Evolutionary conservation across 2,797 vertebrate genomes (phyloP).

Genomic region (Danio aesculapii): DNA sequence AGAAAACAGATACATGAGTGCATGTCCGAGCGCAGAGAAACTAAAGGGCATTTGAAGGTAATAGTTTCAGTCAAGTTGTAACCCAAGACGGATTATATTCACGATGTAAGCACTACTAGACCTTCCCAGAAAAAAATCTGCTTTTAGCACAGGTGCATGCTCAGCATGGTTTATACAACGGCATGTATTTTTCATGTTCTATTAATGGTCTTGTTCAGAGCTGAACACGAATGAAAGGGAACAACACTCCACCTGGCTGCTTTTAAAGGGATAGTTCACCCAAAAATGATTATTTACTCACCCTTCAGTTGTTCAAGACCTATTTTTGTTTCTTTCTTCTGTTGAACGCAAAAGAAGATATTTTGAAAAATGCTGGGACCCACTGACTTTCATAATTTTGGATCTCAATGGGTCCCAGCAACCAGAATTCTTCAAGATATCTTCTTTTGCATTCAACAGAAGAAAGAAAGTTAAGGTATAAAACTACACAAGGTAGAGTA

Average conservation of each 20-base stretch:
- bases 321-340: too few species aligned
- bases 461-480: too few species aligned
- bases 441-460: too few species aligned
- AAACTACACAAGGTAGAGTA: too few species aligned
- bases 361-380: too few species aligned
- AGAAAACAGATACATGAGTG: neutral
- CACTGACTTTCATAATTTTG: too few species aligned
- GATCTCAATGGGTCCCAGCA: too few species aligned
- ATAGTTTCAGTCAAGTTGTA: neutral
- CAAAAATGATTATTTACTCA: too few species aligned
- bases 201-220: slow-evolving; percentile 12
- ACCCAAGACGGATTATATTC: slow-evolving; percentile 41
- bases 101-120: slow-evolving; percentile 36
- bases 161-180: slow-evolving; percentile 37
- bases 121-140: slow-evolving; percentile 34
- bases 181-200: slow-evolving; percentile 17
- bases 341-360: too few species aligned
- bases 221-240: neutral
- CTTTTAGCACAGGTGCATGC: slow-evolving; percentile 43
- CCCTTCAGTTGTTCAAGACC: too few species aligned
- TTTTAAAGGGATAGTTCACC: too few species aligned
- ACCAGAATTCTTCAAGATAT: too few species aligned
- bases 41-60: slow-evolving; percentile 51
- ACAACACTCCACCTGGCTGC: neutral
- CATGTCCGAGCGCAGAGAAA: neutral